These are phyloP conservation scores for Sitta europaea DNA, from an alignment of 2,113 vertebrate species.

Conservation along the genomic window DNA sequence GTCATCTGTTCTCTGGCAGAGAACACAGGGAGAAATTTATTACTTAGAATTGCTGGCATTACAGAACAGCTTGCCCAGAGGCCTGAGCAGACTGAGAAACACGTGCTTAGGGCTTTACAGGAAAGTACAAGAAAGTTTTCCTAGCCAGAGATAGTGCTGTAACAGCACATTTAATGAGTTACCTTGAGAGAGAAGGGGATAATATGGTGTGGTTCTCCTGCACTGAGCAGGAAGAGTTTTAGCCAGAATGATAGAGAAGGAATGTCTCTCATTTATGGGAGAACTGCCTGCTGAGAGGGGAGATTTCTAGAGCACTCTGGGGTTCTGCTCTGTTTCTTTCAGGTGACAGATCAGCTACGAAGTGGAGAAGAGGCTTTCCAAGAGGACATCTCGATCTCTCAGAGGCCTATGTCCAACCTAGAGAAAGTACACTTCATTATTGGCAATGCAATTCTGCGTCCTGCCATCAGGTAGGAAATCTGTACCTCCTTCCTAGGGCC, in stretches of 20 bases:
- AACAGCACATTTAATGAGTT: not conserved
- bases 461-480: constrained; percentile 82
- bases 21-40: not conserved
- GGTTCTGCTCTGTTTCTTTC: constrained; percentile 1
- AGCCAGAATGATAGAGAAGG: not conserved
- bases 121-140: not conserved
- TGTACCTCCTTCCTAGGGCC: not conserved
- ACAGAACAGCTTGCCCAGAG: not conserved
- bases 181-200: not conserved
- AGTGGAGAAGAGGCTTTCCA: constrained; percentile 69
- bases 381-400: constrained; percentile 72
- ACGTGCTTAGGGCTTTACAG: not conserved
- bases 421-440: constrained; percentile 94
- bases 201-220: not conserved
- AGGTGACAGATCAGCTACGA: constrained; percentile 73
- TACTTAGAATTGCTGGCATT: not conserved
- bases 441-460: constrained; percentile 83
- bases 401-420: constrained; percentile 85
- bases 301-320: not conserved
- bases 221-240: not conserved
- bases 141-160: not conserved
- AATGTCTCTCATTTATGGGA: not conserved
- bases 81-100: not conserved
- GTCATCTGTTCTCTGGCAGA: not conserved
- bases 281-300: not conserved